Evolutionary conservation across 1,140 invertebrate genomes (phyloP).

Genomic region (Aporrectodea caliginosa): DNA sequence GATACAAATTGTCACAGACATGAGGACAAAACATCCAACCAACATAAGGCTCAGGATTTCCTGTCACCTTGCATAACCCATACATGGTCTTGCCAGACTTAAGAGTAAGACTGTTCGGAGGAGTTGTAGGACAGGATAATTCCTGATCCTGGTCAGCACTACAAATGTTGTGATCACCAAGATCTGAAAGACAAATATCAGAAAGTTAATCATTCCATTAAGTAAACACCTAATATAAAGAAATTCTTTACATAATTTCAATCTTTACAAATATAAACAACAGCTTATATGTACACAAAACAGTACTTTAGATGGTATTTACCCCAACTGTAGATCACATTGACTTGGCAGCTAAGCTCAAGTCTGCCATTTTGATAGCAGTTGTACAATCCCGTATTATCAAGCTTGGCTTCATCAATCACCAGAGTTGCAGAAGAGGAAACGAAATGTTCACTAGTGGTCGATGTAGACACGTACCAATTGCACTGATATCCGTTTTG

Average conservation of each 20-base stretch:
- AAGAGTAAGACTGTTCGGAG: neutral
- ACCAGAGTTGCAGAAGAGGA: neutral
- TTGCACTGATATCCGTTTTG: neutral
- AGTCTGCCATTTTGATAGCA: neutral
- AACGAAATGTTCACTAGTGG: neutral
- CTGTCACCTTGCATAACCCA: neutral
- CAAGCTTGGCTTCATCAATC: neutral
- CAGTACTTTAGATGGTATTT: neutral
- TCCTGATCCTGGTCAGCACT: neutral
- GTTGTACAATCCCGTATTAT: neutral
- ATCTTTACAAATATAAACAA: neutral
- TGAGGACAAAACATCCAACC: neutral
- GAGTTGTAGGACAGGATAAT: neutral
- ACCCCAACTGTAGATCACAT: neutral
- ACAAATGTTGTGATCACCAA: neutral
- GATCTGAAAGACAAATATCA: neutral
- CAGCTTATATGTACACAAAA: neutral
- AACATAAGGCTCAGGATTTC: neutral
- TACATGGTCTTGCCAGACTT: neutral
- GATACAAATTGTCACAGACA: neutral
- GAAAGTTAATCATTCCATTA: neutral
- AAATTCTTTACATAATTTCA: neutral
- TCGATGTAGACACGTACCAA: neutral
- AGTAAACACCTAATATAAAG: neutral
- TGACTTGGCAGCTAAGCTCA: neutral